phyloP scores from a whole-genome alignment of 2,797 vertebrate genomes.

The Picus viridis region DNA sequence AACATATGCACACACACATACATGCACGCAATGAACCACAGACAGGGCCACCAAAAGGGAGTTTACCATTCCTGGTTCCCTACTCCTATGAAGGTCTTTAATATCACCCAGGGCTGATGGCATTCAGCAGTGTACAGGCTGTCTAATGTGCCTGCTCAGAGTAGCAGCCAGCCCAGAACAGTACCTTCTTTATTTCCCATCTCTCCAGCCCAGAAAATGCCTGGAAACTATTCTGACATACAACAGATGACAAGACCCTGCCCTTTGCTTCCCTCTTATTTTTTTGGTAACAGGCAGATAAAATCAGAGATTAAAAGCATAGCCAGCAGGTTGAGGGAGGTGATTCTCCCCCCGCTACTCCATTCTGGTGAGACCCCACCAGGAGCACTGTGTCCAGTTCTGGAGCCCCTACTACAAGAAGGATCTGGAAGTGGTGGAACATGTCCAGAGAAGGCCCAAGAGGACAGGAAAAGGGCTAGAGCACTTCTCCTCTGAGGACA shows the following conservation, averaged over 20 bases:
- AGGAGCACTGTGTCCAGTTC: too few species aligned
- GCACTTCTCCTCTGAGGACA: too few species aligned
- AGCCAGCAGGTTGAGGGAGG: too few species aligned
- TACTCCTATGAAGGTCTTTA: accelerated
- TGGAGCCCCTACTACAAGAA: too few species aligned
- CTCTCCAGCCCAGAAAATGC: background rate
- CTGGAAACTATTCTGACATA: background rate
- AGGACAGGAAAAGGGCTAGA: too few species aligned
- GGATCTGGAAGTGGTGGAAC: too few species aligned
- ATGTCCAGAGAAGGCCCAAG: too few species aligned
- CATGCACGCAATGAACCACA: background rate
- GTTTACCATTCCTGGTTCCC: background rate
- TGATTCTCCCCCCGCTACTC: too few species aligned
- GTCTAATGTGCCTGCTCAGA: background rate
- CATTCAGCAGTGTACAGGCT: background rate
- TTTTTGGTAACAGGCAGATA: background rate
- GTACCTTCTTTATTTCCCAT: background rate
- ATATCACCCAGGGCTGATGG: background rate
- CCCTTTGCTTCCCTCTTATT: background rate
- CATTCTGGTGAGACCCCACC: too few species aligned
- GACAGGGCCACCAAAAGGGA: background rate
- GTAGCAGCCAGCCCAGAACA: background rate
- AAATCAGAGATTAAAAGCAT: slow-evolving; percentile 5
- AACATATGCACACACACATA: accelerated
- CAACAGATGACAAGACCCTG: background rate